A percentile compares a stretch with the other conserved stretches of the same genome.
Conservation (phyloP, 2,113 vertebrate species). For the Rhodinocichla rosea region DNA sequence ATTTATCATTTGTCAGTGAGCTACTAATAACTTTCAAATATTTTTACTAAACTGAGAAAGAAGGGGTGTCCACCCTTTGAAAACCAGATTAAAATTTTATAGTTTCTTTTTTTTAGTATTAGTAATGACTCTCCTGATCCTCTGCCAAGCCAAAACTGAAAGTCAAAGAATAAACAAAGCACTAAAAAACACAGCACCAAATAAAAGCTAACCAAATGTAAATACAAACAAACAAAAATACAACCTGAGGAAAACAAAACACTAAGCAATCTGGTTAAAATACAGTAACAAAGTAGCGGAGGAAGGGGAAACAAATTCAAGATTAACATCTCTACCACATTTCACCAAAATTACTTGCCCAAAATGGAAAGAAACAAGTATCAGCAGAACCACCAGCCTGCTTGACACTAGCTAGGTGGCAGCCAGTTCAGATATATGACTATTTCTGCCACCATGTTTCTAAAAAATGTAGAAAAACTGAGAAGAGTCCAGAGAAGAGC, state of each 20-base stretch:
- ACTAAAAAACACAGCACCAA: background rate
- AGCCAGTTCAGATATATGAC: background rate
- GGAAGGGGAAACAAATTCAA: background rate
- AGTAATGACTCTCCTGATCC: background rate
- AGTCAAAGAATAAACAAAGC: background rate
- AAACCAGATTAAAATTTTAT: background rate
- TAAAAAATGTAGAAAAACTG: background rate
- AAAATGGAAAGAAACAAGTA: background rate
- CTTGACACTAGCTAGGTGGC: background rate
- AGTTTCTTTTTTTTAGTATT: background rate
- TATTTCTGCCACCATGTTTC: background rate
- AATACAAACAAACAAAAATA: background rate
- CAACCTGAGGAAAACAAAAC: background rate
- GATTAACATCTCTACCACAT: background rate
- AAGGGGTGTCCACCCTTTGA: background rate
- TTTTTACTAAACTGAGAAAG: background rate
- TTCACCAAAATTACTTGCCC: background rate
- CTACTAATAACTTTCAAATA: background rate
- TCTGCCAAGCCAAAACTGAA: background rate
- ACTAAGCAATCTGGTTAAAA: background rate
- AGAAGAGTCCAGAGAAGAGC: background rate
- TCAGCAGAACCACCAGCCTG: background rate
- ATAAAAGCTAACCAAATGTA: background rate
- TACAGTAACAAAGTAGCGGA: background rate
- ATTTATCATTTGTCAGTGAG: too few species aligned